Percentiles rank a stretch among this genome's conserved stretches.
Evolutionary conservation across 2,888 invertebrate species (phyloP).

Genomic region (Nebria salina): DNA sequence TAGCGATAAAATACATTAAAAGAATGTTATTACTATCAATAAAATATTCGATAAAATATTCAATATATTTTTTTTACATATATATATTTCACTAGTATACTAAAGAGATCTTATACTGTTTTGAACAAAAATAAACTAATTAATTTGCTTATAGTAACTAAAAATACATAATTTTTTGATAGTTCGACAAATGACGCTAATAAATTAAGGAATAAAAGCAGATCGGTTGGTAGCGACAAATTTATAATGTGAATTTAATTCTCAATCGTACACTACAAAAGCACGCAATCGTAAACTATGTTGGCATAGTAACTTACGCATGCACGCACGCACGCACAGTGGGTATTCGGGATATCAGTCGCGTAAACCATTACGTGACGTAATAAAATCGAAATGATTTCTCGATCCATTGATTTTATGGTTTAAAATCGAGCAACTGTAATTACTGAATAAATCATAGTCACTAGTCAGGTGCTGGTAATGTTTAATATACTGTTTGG

Average conservation of each 20-base stretch:
- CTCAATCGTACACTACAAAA: background rate
- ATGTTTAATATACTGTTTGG: no score
- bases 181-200: background rate
- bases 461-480: no score
- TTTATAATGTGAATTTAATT: constrained; percentile 18
- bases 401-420: no score
- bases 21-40: background rate
- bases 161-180: no score
- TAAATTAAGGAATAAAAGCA: constrained; percentile 6
- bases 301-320: background rate
- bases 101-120: no score
- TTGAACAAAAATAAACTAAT: no score
- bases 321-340: background rate
- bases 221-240: background rate
- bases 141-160: no score
- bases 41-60: background rate
- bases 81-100: no score
- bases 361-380: background rate
- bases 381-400: background rate
- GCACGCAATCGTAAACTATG: constrained; percentile 4
- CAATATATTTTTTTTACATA: no score
- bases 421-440: no score
- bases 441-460: no score
- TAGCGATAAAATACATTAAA: background rate
- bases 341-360: background rate